Conservation (phyloP, 1,140 invertebrate genomes). For the Hesperophylax magnus region DNA sequence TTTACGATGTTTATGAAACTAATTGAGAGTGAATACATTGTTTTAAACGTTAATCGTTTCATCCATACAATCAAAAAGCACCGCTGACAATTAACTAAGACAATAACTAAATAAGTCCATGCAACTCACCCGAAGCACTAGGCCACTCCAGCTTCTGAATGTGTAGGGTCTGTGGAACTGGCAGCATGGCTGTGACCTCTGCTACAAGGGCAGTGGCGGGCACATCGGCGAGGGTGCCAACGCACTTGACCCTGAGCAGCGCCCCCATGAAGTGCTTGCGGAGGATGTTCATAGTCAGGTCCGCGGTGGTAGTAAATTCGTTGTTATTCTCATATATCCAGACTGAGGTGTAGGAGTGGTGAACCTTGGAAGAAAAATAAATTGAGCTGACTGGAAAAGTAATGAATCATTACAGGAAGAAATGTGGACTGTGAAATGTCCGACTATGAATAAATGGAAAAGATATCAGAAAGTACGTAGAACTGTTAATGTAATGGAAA, state of each 20-base stretch:
- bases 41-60: too few species aligned
- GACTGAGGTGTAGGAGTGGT: neutral
- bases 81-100: too few species aligned
- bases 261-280: constrained; percentile 48
- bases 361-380: neutral
- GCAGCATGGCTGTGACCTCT: constrained; percentile 46
- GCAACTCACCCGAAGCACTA: constrained; percentile 27
- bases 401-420: too few species aligned
- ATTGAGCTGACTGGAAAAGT: too few species aligned
- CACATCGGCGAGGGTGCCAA: constrained; percentile 20
- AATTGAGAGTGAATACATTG: too few species aligned
- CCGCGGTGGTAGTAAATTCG: neutral
- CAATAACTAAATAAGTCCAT: too few species aligned
- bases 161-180: constrained; percentile 46
- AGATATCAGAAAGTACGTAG: too few species aligned
- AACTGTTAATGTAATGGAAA: too few species aligned
- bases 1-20: too few species aligned
- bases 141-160: constrained; percentile 53
- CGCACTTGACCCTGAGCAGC: constrained; percentile 45
- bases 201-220: constrained; percentile 38
- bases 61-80: too few species aligned
- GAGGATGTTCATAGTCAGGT: neutral
- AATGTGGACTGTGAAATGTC: too few species aligned
- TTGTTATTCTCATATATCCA: neutral
- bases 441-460: too few species aligned